Conservation (phyloP, 1,140 invertebrate genomes). For the Cheumatopsyche charites region DNA sequence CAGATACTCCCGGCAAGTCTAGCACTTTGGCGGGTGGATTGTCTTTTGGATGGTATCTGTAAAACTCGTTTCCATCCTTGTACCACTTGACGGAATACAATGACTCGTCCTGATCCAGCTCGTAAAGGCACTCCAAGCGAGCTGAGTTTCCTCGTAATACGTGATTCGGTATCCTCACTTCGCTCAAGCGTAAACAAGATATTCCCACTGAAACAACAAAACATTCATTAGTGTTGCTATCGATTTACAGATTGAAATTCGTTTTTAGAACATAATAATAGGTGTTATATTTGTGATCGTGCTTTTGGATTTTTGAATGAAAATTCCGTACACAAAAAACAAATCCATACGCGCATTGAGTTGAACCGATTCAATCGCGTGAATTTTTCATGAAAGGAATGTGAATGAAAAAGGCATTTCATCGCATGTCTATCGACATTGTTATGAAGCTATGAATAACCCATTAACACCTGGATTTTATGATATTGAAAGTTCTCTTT, state of each 20-base stretch:
- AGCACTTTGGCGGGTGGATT: conserved; percentile 64
- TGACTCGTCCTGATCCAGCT: conserved; percentile 62
- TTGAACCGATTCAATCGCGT: too few species aligned
- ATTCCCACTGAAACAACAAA: conserved; percentile 32
- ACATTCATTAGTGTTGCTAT: neutral
- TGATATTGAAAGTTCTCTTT: neutral
- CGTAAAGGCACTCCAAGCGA: conserved; percentile 63
- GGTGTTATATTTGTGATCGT: too few species aligned
- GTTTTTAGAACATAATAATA: too few species aligned
- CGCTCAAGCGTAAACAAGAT: conserved; percentile 56
- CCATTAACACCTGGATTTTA: neutral
- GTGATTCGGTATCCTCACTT: conserved; percentile 62
- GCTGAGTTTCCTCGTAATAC: conserved; percentile 61
- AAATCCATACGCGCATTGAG: too few species aligned
- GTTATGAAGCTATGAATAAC: neutral
- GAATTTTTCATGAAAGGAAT: too few species aligned
- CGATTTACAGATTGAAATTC: too few species aligned
- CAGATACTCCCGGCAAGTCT: conserved; percentile 64
- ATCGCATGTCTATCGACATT: neutral
- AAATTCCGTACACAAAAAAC: too few species aligned
- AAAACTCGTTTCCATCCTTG: conserved; percentile 68
- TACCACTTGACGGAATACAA: conserved; percentile 72
- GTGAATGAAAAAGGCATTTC: conserved; percentile 2
- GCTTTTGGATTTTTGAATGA: too few species aligned
- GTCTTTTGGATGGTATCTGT: conserved; percentile 66